These are phyloP conservation scores for Fulmarus glacialis DNA, from an alignment of 2,113 vertebrate species.

Conservation along the genomic window DNA sequence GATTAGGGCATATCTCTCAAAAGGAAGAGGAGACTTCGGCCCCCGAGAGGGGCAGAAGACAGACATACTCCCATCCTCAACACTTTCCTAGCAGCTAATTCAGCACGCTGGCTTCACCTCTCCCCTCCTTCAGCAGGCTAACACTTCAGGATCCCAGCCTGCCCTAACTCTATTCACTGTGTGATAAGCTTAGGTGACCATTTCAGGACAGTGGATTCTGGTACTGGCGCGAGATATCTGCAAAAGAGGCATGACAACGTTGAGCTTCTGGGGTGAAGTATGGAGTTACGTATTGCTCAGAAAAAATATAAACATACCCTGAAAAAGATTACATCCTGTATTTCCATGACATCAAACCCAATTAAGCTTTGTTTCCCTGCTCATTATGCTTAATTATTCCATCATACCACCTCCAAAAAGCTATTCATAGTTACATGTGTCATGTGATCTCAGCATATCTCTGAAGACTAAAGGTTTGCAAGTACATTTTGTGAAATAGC, in stretches of 20 bases:
- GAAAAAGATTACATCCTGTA: neutral
- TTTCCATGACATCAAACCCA: neutral
- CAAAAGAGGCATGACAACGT: neutral
- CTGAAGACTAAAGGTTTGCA: neutral
- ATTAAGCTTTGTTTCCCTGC: neutral
- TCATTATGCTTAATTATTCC: neutral
- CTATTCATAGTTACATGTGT: neutral
- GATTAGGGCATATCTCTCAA: neutral
- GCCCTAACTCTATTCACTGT: neutral
- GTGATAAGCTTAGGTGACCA: neutral
- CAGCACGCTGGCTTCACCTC: neutral
- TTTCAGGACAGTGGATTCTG: neutral
- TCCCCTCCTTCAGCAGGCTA: neutral
- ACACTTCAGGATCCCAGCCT: neutral
- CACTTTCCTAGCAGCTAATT: neutral
- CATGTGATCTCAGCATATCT: neutral
- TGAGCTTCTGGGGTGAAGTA: neutral
- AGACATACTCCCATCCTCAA: neutral
- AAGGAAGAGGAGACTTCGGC: neutral
- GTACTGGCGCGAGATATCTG: accelerated
- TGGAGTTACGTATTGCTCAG: neutral
- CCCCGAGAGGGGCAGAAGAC: neutral
- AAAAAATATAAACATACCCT: neutral
- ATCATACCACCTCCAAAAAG: neutral
- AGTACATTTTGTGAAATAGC: neutral